These are phyloP conservation scores for Onychomys leucogaster DNA, from an alignment of 2,797 vertebrate genomes.

Conservation along the genomic window DNA sequence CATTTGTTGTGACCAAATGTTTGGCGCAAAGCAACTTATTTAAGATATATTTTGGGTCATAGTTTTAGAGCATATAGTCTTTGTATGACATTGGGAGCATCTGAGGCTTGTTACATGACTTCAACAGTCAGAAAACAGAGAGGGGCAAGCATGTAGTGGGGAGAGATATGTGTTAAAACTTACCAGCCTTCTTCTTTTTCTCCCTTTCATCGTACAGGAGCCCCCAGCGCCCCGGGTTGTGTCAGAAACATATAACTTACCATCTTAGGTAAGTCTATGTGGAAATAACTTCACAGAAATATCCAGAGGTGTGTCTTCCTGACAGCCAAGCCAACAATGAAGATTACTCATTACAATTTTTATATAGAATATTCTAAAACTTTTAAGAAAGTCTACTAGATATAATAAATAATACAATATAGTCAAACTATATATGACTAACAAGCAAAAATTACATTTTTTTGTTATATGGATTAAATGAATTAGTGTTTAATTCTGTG, in stretches of 20 bases:
- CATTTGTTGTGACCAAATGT: too few species aligned
- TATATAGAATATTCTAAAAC: neutral
- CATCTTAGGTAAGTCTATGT: neutral
- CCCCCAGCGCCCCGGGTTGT: too few species aligned
- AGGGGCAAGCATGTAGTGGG: accelerated
- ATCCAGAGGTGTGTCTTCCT: neutral
- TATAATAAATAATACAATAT: neutral
- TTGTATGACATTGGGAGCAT: neutral
- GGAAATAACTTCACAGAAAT: neutral
- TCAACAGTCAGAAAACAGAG: neutral
- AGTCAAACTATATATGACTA: neutral
- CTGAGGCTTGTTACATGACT: too few species aligned
- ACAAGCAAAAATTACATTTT: neutral
- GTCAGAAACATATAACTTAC: neutral
- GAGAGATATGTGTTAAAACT: too few species aligned
- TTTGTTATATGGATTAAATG: neutral
- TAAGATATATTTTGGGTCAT: neutral
- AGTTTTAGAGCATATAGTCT: neutral
- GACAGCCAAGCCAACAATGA: neutral
- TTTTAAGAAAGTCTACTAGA: neutral
- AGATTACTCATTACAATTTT: neutral
- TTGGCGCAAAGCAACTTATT: neutral
- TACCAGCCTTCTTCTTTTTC: neutral
- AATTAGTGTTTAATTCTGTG: neutral
- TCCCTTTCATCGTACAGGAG: neutral